Conservation (phyloP, 1,140 invertebrate genomes). For the Drosophila tani region DNA sequence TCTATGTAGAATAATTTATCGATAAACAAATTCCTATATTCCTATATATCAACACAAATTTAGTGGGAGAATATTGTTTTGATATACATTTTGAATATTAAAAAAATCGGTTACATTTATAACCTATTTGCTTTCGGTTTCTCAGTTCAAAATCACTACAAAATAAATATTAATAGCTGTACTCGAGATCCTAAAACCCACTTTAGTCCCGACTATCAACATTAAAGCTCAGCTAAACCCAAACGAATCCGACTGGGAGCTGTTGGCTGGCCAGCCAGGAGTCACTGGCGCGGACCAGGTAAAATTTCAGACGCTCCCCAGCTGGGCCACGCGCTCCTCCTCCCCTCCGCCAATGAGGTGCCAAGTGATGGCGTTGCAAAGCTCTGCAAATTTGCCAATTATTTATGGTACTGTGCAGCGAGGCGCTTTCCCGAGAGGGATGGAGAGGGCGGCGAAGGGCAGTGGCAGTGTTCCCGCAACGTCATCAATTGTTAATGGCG, state of each 20-base stretch:
- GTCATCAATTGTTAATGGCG: constrained; percentile 41
- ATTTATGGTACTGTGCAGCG: constrained; percentile 45
- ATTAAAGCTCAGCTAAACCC: neutral
- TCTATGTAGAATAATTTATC: too few species aligned
- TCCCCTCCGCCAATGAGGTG: constrained; percentile 27
- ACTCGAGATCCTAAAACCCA: neutral
- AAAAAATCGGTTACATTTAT: too few species aligned
- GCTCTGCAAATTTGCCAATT: constrained; percentile 48
- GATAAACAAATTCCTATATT: too few species aligned
- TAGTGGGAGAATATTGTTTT: too few species aligned
- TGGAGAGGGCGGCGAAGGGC: neutral
- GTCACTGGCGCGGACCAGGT: neutral
- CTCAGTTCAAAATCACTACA: neutral
- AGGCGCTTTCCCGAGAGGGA: neutral
- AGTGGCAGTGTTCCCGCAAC: neutral
- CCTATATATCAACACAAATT: too few species aligned
- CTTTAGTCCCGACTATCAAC: neutral
- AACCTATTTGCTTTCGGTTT: too few species aligned
- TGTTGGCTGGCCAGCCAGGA: neutral
- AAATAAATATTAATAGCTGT: neutral
- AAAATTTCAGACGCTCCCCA: neutral
- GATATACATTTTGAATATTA: too few species aligned
- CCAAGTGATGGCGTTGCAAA: constrained; percentile 45
- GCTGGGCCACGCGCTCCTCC: neutral
- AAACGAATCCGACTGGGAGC: neutral